Evolutionary conservation across 2,888 invertebrate species (phyloP), one percentile per base, ranked within the genome.

Genomic region (Phragmatobia fuliginosa): DNA sequence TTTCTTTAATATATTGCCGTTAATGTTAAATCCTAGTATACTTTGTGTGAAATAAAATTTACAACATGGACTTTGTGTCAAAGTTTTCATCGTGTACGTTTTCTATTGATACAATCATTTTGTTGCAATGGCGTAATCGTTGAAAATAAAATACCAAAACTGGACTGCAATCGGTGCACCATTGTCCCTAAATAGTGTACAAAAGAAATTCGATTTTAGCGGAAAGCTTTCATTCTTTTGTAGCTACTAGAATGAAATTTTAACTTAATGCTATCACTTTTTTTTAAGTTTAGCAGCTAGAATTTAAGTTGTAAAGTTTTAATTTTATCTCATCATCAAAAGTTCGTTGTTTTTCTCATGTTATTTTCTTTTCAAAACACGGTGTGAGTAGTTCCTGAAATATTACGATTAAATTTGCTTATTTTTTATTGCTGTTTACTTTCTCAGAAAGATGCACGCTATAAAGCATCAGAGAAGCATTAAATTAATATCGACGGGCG

Each of bases 131-230:
- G 88, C 85, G 88, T 90, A 91, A 92, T 91, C 85, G 88, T 83
- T 84, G 85, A 89, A 92, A 93, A 93, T 91, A 92, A 92, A 92
- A 90, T 88, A 88, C 83, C 87, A 88, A 88, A 90, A 84, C 85
- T 87, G 86, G 83, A 81, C 87, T 89, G 90, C 93, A 93, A 92
- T 93, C 89, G 90, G 87, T 86, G 89, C 82, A 86, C 92, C 87
- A 93, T 94, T 93, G 93, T 94, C 91, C 92, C 86, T 91, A 89
- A 92, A 90, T 87, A 88, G 86, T 85, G 79, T 83, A 91, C 89
- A 91, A 92, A 90, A 90, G 91, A 88, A 90, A 86, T 86, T 83
- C 87, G 87, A 86, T 87, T 88, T 87, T 85, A 88, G 86, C 85
- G 83, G 85, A 87, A 87, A 83, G 81, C 81, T 81, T 81, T 66